phyloP scores from a whole-genome alignment of 2,113 vertebrate species.

The Cathartes aura region DNA sequence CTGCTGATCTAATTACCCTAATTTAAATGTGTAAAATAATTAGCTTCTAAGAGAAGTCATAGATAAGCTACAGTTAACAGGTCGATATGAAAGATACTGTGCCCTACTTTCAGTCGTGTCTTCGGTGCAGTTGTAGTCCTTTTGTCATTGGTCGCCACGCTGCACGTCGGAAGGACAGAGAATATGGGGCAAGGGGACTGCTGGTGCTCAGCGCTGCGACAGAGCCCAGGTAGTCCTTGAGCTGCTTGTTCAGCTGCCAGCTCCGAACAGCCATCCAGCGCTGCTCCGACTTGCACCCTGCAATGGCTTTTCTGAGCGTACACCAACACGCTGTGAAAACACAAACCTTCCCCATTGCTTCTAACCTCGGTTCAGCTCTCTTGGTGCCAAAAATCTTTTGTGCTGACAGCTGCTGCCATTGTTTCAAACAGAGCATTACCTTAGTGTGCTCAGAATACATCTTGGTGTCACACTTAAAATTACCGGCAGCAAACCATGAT shows the following conservation, averaged over 20 bases:
- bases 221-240: background rate
- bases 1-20: slow-evolving; percentile 58
- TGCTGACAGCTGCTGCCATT: background rate
- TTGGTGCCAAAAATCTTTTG: background rate
- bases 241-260: background rate
- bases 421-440: background rate
- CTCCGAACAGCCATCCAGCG: background rate
- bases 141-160: background rate
- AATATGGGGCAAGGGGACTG: background rate
- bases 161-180: background rate
- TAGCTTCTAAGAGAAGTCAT: background rate
- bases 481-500: background rate
- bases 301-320: background rate
- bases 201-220: background rate
- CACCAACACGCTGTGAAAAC: background rate
- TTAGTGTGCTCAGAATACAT: accelerated
- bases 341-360: background rate
- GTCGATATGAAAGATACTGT: background rate
- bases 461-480: background rate
- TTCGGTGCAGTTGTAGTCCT: background rate
- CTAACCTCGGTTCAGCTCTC: accelerated
- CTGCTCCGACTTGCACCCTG: background rate
- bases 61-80: background rate
- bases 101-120: slow-evolving; percentile 1
- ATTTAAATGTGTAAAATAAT: slow-evolving; percentile 25